A percentile compares a stretch with the other conserved stretches of the same genome.
Evolutionary conservation across 2,113 vertebrate genomes (phyloP).

Genomic region (Hippocampus comes): DNA sequence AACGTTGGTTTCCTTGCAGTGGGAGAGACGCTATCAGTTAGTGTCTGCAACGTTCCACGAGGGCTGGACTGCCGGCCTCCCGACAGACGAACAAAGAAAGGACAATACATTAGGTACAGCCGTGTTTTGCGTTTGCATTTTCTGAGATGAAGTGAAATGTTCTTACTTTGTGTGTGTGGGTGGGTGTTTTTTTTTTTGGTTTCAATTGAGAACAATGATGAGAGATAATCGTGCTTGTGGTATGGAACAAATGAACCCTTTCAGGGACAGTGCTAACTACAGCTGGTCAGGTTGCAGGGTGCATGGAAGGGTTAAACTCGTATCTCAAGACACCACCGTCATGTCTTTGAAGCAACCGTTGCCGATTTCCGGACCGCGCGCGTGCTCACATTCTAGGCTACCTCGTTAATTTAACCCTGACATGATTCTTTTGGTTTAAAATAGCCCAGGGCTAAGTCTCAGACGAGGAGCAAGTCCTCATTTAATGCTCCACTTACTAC

Average conservation of each 20-base stretch:
- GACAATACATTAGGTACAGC: background rate
- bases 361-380: slow-evolving; percentile 26
- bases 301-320: too few species aligned
- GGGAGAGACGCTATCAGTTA: background rate
- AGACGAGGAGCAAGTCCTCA: slow-evolving; percentile 60
- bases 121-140: too few species aligned
- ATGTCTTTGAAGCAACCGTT: slow-evolving; percentile 28
- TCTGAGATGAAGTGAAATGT: too few species aligned
- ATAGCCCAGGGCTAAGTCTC: slow-evolving; percentile 69
- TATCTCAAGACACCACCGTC: background rate
- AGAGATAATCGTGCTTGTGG: background rate
- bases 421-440: slow-evolving; percentile 59
- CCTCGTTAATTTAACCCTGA: slow-evolving; percentile 65
- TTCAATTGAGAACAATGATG: too few species aligned
- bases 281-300: too few species aligned
- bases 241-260: too few species aligned
- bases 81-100: background rate
- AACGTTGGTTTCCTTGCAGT: background rate
- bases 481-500: slow-evolving; percentile 58
- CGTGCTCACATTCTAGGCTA: slow-evolving; percentile 50
- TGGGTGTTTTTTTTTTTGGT: too few species aligned
- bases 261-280: too few species aligned
- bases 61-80: background rate
- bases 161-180: too few species aligned
- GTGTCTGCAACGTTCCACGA: background rate